Conservation (phyloP, 2,113 vertebrate species). For the Edolisoma coerulescens region DNA sequence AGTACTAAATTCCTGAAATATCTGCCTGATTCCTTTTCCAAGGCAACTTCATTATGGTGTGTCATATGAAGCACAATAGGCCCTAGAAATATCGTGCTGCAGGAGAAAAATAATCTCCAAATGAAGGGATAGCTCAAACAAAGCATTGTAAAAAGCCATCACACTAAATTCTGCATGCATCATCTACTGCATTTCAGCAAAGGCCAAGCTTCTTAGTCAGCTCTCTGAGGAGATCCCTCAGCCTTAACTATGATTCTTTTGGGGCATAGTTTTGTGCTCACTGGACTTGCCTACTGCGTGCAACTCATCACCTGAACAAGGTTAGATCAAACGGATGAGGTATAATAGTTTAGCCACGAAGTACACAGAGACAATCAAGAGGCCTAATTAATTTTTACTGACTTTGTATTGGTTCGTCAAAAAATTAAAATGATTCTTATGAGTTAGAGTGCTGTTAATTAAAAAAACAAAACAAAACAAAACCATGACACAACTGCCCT, state of each 20-base stretch:
- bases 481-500: neutral
- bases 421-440: neutral
- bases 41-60: neutral
- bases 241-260: neutral
- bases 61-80: neutral
- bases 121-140: slow-evolving; percentile 9
- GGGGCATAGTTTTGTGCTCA: neutral
- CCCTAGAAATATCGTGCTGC: neutral
- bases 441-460: neutral
- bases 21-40: slow-evolving; percentile 3
- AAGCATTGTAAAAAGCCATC: slow-evolving; percentile 49
- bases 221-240: neutral
- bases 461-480: neutral
- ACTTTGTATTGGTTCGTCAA: neutral
- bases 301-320: neutral
- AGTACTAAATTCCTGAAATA: slow-evolving; percentile 56
- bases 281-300: neutral
- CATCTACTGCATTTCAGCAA: slow-evolving; percentile 10
- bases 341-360: neutral
- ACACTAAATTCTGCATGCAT: slow-evolving; percentile 51
- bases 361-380: neutral
- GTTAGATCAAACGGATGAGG: neutral
- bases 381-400: neutral
- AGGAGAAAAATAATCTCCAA: neutral
- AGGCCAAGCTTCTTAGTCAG: slow-evolving; percentile 37